Conservation (phyloP, 2,797 vertebrate genomes). For the Triplophysa bombifrons region DNA sequence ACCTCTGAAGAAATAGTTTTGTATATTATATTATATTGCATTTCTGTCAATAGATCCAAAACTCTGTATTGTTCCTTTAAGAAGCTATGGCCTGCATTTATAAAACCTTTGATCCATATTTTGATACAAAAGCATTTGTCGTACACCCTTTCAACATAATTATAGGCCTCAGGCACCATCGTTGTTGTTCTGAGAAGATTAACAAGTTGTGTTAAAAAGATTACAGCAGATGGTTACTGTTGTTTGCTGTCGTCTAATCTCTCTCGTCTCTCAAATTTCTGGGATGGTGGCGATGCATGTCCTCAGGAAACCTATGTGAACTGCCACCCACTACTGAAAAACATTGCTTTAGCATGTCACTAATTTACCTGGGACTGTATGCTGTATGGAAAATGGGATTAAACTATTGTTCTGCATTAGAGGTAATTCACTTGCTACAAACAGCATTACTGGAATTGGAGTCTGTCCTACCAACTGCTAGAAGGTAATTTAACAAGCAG, state of each 20-base stretch:
- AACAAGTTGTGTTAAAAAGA: constrained; percentile 25
- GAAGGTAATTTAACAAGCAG: not conserved
- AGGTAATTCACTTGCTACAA: too few species aligned
- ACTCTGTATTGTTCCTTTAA: not conserved
- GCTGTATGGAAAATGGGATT: too few species aligned
- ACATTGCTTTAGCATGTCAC: not conserved
- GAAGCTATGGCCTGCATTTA: not conserved
- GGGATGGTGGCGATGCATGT: not conserved
- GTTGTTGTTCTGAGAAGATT: constrained; percentile 21
- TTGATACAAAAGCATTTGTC: not conserved
- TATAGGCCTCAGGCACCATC: constrained; percentile 14
- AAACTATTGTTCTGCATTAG: not conserved
- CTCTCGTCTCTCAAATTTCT: not conserved
- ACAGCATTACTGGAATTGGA: not conserved
- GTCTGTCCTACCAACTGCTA: not conserved
- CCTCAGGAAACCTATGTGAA: not conserved
- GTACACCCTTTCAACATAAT: constrained; percentile 5
- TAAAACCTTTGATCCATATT: not conserved
- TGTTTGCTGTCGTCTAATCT: constrained; percentile 15
- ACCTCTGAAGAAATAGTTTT: too few species aligned
- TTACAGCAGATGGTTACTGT: constrained; percentile 21
- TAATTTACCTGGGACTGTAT: not conserved
- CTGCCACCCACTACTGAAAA: constrained; percentile 2
- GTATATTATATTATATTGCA: too few species aligned
- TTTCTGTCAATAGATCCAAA: too few species aligned